Percentiles rank a stretch among this genome's conserved stretches.
Evolutionary conservation across 1,140 invertebrate species (phyloP).

Genomic region (Eulimnadia texana): DNA sequence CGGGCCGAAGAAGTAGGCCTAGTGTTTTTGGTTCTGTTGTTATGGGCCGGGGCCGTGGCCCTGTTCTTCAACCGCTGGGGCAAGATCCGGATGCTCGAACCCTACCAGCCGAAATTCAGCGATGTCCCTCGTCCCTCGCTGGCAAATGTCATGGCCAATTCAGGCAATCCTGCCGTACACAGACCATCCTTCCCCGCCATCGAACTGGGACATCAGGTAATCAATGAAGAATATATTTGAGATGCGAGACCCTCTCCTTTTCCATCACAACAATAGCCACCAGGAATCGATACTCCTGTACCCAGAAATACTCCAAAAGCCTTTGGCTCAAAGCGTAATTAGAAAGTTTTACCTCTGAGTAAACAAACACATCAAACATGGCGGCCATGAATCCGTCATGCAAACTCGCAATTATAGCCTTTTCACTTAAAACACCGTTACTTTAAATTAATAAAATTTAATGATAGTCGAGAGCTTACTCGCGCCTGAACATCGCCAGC

Average conservation of each 20-base stretch:
- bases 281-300: background rate
- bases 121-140: background rate
- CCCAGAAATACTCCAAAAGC: too few species aligned
- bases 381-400: too few species aligned
- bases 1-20: slow-evolving; percentile 72
- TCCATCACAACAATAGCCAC: too few species aligned
- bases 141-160: background rate
- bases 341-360: too few species aligned
- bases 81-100: slow-evolving; percentile 18
- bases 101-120: slow-evolving; percentile 17
- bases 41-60: slow-evolving; percentile 75
- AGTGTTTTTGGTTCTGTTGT: slow-evolving; percentile 64
- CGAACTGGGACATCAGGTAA: background rate
- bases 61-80: slow-evolving; percentile 52
- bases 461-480: too few species aligned
- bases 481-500: too few species aligned
- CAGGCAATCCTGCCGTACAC: background rate
- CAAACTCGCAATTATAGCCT: too few species aligned
- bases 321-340: too few species aligned
- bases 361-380: too few species aligned
- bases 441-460: too few species aligned
- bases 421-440: too few species aligned
- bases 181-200: background rate
- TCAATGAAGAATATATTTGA: background rate
- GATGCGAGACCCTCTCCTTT: too few species aligned